Base-by-base conservation (phyloP, 2,888 invertebrate species). In the Patella caerulea region DNA sequence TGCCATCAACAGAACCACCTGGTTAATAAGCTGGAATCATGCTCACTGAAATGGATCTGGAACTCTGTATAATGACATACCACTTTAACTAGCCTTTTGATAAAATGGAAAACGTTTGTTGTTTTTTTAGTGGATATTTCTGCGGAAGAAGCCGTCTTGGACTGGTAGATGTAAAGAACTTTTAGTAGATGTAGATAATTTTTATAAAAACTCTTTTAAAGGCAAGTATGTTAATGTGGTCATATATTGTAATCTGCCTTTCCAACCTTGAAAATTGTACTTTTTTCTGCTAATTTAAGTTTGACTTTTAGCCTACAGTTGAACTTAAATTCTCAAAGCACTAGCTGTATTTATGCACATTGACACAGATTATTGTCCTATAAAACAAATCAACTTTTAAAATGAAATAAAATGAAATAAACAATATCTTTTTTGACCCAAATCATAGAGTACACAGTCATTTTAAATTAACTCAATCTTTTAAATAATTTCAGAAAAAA, bases 101-200 rank as follows among this genome's bases (percentile, higher is more conserved):
- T 45, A 45, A 45, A 45, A 45, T 45, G 45, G 9, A 9, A 45
- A 45, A 9, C 5, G 1, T 45, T 45, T 45, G 45, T 71, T 81
- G 5, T 79, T 79, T 53, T 84, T 86, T 12, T 82, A 91, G 86
- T 96, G 95, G 95, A 92, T 94, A 86, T 95, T 93, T 85, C 86
- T 94, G 72, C 92, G 92, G 79, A 85, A 94, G 72, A 92, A 93
- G 90, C 92, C 92, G 3, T 85, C 89, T 1, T 93, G 92, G 88
- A 91, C 92, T 84, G 93, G 92, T n/a, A 86, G 79, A 72, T 79
- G 79, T 59, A 88, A 90, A 65, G 85, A 89, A 54, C 84, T 90
- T 19, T 78, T 84, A 9, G 76, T 82, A 45, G 89, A 87, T 70
- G 84, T 91, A 24, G 90, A 91, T 72, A 84, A 85, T 19, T 94